Evolutionary conservation across 2,888 invertebrate genomes (phyloP), one percentile per base, ranked within the genome.

Genomic region (Chymomyza amoena): DNA sequence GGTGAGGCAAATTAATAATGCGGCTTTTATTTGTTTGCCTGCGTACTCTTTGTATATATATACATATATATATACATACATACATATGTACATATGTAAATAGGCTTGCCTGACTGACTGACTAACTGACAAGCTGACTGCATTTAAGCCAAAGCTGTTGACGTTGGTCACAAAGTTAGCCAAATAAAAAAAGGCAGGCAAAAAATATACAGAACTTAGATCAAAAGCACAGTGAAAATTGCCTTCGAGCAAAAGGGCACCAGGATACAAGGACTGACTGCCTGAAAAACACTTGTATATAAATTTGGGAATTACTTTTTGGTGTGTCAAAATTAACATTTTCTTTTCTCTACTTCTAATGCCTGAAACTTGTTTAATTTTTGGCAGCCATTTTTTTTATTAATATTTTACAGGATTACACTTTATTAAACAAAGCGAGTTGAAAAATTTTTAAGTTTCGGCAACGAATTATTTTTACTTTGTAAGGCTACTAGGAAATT

Each of bases 1-100:
- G 83, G 83, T 81, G 84, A 75, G 75, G 85, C 80, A 84, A 84
- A 84, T 84, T 87, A 87, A 84, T 84, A 84, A 87, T 87, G 78
- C 78, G 81, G 79, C 78, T 83, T 80, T 76, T 79, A 82, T 82
- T 78, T 83, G 79, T 67, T 66, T 9, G 67, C 13, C 54, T 25
- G 9, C 9, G 18, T 13, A 25, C 45, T 52, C 36, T 18, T n/a
- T 16, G 4, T 18, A 32, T 6, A 32, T 13, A 51, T 61, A 56
- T 52, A 20, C 54, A 56, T 61, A 20, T 51, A 28, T 20, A 62
- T 51, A 72, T 70, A 64, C 67, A 64, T 68, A 59, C 54, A 56
- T 61, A 20, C 39, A 28, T 20, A 62, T 51, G 70, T 70, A 64
- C 67, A 64, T 74, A 82, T 86, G 80, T 77, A 81, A 87, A 84